Conservation (phyloP, 2,888 invertebrate species). For the Thera obeliscata region DNA sequence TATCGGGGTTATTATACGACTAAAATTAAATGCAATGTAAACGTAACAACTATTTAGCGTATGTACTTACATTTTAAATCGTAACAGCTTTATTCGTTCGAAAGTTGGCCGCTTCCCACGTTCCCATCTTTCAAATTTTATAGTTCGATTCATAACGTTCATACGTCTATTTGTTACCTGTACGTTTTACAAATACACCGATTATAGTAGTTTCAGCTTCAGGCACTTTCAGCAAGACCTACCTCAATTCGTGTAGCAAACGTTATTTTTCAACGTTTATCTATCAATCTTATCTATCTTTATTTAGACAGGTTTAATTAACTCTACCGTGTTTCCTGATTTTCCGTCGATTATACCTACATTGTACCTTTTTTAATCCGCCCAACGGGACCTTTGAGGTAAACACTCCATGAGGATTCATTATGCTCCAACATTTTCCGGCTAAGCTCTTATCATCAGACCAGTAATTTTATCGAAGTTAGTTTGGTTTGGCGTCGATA, state of each 20-base stretch:
- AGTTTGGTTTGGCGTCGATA: constrained; percentile 28
- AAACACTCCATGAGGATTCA: constrained; percentile 35
- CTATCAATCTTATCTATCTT: constrained; percentile 12
- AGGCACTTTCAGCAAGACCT: constrained; percentile 8
- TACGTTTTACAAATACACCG: constrained; percentile 25
- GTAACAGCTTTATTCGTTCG: constrained; percentile 25
- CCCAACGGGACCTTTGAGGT: constrained; percentile 32
- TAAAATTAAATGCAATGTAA: constrained; percentile 1
- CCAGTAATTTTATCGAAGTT: constrained; percentile 32
- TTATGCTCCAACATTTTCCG: constrained; percentile 37
- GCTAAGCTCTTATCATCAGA: constrained; percentile 34
- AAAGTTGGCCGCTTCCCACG: constrained; percentile 24
- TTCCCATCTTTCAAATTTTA: constrained; percentile 30
- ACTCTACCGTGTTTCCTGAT: constrained; percentile 29
- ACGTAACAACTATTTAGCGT: neutral
- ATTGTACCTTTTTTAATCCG: constrained; percentile 20
- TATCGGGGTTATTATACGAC: no score
- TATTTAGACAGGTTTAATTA: constrained; percentile 30
- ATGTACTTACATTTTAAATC: constrained; percentile 11
- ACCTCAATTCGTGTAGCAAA: constrained; percentile 3
- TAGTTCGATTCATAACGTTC: constrained; percentile 30
- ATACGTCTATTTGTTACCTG: constrained; percentile 25
- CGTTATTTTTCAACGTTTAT: constrained; percentile 1
- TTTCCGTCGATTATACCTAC: constrained; percentile 24
- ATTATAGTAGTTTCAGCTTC: constrained; percentile 17